Percentiles rank a stretch among this genome's conserved stretches.
Conservation (phyloP, 2,113 vertebrate genomes). For the Pantherophis guttatus region DNA sequence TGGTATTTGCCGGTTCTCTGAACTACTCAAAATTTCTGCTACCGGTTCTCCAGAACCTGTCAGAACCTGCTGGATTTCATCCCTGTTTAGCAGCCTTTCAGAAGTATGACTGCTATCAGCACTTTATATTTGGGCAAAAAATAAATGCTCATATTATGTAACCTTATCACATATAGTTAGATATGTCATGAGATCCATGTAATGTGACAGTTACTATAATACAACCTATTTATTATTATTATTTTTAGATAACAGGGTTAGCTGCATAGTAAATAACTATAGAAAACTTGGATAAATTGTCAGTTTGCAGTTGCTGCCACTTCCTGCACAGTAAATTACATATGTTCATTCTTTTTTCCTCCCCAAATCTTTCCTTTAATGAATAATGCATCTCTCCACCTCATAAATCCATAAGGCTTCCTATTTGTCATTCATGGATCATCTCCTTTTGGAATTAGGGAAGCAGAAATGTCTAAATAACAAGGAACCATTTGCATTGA, state of each 20-base stretch:
- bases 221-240: background rate
- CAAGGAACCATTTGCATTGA: background rate
- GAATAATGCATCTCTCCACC: conserved; percentile 19
- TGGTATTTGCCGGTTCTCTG: no score
- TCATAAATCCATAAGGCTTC: conserved; percentile 20
- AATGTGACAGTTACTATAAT: background rate
- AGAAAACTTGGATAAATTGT: conserved; percentile 28
- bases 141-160: background rate
- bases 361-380: background rate
- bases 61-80: no score
- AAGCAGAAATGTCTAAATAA: background rate
- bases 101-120: background rate
- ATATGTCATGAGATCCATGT: background rate
- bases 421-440: background rate
- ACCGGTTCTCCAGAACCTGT: no score
- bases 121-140: conserved; percentile 4
- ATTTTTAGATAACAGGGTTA: conserved; percentile 8
- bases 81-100: background rate
- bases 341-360: background rate
- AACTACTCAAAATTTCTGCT: no score
- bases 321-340: conserved; percentile 16
- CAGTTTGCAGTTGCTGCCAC: conserved; percentile 14
- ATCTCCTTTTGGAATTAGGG: background rate
- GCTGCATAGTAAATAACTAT: background rate
- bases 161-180: conserved; percentile 21